A percentile compares a stretch with the other conserved stretches of the same genome.
These are phyloP conservation scores for Procambarus clarkii DNA, from an alignment of 1,140 invertebrate species.

Conservation along the genomic window DNA sequence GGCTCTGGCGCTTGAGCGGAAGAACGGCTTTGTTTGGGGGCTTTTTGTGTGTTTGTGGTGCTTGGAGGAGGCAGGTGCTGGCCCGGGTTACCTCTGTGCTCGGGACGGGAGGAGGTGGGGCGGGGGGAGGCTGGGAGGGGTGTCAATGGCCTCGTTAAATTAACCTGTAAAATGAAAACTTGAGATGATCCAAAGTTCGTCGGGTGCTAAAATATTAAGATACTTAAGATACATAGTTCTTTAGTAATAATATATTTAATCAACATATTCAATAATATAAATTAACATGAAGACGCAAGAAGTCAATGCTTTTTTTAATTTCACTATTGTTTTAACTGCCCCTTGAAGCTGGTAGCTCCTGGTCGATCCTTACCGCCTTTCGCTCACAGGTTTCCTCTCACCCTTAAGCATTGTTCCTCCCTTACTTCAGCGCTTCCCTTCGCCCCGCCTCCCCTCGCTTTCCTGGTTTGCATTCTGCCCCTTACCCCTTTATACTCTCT, in stretches of 20 bases:
- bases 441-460: slow-evolving; percentile 39
- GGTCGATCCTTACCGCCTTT: too few species aligned
- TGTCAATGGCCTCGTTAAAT: not conserved
- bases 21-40: slow-evolving; percentile 6
- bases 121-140: too few species aligned
- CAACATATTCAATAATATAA: too few species aligned
- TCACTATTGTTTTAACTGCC: too few species aligned
- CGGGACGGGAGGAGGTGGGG: not conserved
- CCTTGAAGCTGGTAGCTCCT: too few species aligned
- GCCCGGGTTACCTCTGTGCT: not conserved
- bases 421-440: slow-evolving; percentile 23
- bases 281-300: too few species aligned
- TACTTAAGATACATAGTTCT: too few species aligned
- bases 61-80: not conserved
- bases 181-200: not conserved
- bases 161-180: not conserved
- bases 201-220: too few species aligned
- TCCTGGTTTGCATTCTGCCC: slow-evolving; percentile 31
- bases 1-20: not conserved
- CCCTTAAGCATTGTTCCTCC: slow-evolving; percentile 25
- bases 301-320: too few species aligned
- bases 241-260: too few species aligned
- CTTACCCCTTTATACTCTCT: not conserved
- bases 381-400: not conserved
- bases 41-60: slow-evolving; percentile 4